These are phyloP conservation scores for Salvelinus sp. DNA, from an alignment of 2,113 vertebrate species.

Conservation along the genomic window DNA sequence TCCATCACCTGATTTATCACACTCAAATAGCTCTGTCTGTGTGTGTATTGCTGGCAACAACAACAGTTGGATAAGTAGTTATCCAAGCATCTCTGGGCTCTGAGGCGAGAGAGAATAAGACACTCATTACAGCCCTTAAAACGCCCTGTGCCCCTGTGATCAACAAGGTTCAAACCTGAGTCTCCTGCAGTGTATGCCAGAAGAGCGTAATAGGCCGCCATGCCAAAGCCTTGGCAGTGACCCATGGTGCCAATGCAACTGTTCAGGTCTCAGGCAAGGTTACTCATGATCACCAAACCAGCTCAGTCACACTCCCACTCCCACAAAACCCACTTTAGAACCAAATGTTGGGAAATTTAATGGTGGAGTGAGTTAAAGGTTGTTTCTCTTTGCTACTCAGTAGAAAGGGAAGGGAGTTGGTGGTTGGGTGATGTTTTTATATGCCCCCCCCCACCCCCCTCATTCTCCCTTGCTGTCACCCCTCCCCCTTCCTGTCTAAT, in stretches of 20 bases:
- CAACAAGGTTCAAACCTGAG: neutral
- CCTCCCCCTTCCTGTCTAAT: slow-evolving; percentile 83
- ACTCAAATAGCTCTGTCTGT: slow-evolving; percentile 20
- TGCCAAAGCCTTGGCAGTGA: too few species aligned
- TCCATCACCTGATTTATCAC: slow-evolving; percentile 48
- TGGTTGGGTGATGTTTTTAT: slow-evolving; percentile 50
- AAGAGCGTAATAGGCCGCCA: too few species aligned
- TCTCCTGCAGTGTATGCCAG: too few species aligned
- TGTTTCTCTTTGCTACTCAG: slow-evolving; percentile 48
- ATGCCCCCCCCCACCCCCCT: slow-evolving; percentile 31
- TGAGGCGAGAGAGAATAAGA: slow-evolving; percentile 58
- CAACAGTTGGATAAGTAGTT: slow-evolving; percentile 81
- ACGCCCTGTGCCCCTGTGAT: slow-evolving; percentile 47
- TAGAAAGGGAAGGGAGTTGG: neutral
- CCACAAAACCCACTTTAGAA: slow-evolving; percentile 43
- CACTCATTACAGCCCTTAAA: slow-evolving; percentile 67
- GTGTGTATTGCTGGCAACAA: slow-evolving; percentile 80
- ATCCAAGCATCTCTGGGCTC: slow-evolving; percentile 85
- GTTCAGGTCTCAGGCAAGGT: too few species aligned
- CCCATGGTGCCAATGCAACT: too few species aligned
- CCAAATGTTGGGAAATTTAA: slow-evolving; percentile 26
- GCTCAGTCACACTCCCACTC: neutral
- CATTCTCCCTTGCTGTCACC: slow-evolving; percentile 12
- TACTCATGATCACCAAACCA: too few species aligned
- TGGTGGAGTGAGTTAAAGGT: slow-evolving; percentile 52